Conservation (phyloP, 2,113 vertebrate genomes). For the Uropsilus gracilis region DNA sequence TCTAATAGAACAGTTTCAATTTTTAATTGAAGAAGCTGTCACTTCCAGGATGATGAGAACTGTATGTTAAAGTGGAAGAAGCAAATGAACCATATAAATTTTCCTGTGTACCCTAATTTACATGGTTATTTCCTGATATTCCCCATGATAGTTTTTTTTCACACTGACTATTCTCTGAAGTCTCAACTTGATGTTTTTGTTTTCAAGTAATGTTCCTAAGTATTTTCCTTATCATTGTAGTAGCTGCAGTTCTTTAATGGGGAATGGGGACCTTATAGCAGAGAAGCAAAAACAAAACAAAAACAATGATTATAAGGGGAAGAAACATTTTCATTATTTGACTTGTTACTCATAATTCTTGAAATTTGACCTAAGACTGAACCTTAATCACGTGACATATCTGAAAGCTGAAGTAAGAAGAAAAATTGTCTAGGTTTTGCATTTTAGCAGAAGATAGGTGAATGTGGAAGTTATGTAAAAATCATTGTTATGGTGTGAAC, state of each 20-base stretch:
- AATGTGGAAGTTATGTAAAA: background rate
- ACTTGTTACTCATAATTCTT: background rate
- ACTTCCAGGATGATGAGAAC: background rate
- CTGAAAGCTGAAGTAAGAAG: background rate
- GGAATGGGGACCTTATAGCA: background rate
- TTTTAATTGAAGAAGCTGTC: background rate
- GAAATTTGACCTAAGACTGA: background rate
- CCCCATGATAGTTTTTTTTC: background rate
- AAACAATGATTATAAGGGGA: background rate
- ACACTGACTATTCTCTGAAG: background rate
- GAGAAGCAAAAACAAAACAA: background rate
- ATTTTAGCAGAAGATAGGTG: background rate
- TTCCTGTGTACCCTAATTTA: background rate
- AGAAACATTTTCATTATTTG: background rate
- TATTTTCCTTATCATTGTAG: background rate
- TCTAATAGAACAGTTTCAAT: background rate
- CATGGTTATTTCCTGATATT: background rate
- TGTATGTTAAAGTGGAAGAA: background rate
- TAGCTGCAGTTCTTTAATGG: background rate
- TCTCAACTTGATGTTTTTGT: background rate
- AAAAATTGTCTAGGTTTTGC: background rate
- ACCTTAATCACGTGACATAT: background rate
- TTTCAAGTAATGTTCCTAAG: background rate
- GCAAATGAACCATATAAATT: background rate
- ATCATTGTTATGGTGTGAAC: background rate